Percentiles rank a stretch among this genome's conserved stretches.
Evolutionary conservation across 2,113 vertebrate genomes (phyloP).

Genomic region (Ctenomys sociabilis): DNA sequence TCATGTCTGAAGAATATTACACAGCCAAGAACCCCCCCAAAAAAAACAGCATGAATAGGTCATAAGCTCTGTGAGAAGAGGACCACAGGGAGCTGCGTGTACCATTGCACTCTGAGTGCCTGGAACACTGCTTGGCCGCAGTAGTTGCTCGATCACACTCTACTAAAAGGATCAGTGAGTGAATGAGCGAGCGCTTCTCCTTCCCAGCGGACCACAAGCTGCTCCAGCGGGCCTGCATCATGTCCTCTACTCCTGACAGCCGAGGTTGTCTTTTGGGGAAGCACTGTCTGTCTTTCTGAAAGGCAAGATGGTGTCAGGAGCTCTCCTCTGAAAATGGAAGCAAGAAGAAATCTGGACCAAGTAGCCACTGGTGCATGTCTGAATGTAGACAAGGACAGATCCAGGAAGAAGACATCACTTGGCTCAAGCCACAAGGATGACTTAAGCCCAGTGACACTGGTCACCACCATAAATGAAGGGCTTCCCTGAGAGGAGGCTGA

Average conservation of each 20-base stretch:
- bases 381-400: neutral
- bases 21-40: neutral
- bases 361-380: neutral
- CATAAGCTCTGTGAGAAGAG: neutral
- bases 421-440: neutral
- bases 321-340: neutral
- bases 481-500: neutral
- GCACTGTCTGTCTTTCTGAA: neutral
- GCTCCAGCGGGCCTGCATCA: neutral
- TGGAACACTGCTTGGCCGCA: neutral
- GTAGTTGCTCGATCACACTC: neutral
- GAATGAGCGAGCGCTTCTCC: neutral
- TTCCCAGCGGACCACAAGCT: neutral
- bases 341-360: neutral
- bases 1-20: neutral
- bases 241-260: neutral
- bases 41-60: neutral
- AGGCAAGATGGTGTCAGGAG: neutral
- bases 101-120: neutral
- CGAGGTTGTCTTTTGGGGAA: neutral
- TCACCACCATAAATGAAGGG: neutral
- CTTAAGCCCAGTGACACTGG: fast-evolving
- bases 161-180: neutral
- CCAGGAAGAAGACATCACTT: neutral
- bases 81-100: too few species aligned